Evolutionary conservation across 2,797 vertebrate genomes (phyloP).

Genomic region (Champsocephalus gunnari): DNA sequence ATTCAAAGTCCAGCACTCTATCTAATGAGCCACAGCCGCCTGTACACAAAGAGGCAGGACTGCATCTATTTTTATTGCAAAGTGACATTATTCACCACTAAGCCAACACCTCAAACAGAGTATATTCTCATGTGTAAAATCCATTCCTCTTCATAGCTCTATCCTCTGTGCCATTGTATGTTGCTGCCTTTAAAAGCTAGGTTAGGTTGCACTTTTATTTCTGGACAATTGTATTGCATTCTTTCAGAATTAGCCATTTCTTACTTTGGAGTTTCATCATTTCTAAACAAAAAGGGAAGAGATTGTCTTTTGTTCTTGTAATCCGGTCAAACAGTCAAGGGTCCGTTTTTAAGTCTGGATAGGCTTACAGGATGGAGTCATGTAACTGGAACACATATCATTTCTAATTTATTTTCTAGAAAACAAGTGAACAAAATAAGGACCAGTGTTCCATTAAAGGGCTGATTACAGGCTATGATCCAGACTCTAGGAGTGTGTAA

Average conservation of each 20-base stretch:
- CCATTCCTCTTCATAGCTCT: not conserved
- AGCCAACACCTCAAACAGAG: not conserved
- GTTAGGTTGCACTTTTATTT: not conserved
- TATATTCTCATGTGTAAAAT: not conserved
- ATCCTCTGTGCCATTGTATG: not conserved
- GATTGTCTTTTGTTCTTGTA: not conserved
- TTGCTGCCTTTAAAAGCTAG: conserved; percentile 1
- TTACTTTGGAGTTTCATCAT: not conserved
- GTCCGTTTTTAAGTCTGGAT: not conserved
- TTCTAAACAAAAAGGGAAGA: not conserved
- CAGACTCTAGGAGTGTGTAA: conserved; percentile 38
- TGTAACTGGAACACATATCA: conserved; percentile 50
- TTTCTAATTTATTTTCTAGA: conserved; percentile 16
- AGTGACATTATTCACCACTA: not conserved
- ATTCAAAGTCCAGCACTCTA: too few species aligned
- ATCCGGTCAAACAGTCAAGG: conserved; percentile 10
- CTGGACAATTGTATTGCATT: not conserved
- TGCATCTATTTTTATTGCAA: not conserved
- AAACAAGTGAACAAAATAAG: conserved; percentile 25
- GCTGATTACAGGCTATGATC: conserved; percentile 33
- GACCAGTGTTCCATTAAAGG: conserved; percentile 32
- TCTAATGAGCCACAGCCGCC: too few species aligned
- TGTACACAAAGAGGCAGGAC: not conserved
- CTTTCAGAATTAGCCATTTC: not conserved
- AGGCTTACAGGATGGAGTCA: not conserved